phyloP scores from a whole-genome alignment of 1,140 invertebrate species.

The Drosophila sproati region DNA sequence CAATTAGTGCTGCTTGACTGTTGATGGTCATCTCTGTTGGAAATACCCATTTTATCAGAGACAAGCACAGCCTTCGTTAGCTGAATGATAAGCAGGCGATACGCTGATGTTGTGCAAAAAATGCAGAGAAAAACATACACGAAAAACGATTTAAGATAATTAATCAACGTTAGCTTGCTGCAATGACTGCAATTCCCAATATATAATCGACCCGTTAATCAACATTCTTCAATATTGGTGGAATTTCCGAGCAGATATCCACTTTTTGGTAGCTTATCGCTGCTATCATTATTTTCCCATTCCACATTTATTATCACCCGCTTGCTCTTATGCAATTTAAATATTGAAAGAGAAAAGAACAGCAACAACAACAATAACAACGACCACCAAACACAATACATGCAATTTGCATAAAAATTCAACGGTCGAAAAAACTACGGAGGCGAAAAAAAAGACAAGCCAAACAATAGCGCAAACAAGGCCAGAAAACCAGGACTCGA shows the following conservation, averaged over 20 bases:
- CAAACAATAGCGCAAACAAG: neutral
- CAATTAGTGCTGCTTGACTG: no score
- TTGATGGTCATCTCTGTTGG: no score
- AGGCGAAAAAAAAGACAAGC: conserved; percentile 24
- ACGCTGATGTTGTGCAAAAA: no score
- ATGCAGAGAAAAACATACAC: no score
- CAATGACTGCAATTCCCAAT: conserved; percentile 2
- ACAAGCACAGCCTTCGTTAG: no score
- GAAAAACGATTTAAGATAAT: neutral
- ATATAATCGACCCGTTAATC: conserved; percentile 2
- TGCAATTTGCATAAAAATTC: conserved; percentile 73
- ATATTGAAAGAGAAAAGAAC: conserved; percentile 60
- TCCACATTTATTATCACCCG: conserved; percentile 49
- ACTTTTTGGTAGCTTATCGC: conserved; percentile 3
- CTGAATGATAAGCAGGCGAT: no score
- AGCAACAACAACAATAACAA: conserved; percentile 23
- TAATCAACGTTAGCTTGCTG: conserved; percentile 29
- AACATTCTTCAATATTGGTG: conserved; percentile 29
- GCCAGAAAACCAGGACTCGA: no score
- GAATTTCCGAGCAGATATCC: neutral
- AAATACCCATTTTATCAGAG: no score
- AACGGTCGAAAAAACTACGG: conserved; percentile 48
- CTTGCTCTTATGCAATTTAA: conserved; percentile 58
- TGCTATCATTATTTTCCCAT: conserved; percentile 46
- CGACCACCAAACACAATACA: conserved; percentile 48